Evolutionary conservation across 2,113 vertebrate genomes (phyloP).

Genomic region (Sturnira hondurensis): DNA sequence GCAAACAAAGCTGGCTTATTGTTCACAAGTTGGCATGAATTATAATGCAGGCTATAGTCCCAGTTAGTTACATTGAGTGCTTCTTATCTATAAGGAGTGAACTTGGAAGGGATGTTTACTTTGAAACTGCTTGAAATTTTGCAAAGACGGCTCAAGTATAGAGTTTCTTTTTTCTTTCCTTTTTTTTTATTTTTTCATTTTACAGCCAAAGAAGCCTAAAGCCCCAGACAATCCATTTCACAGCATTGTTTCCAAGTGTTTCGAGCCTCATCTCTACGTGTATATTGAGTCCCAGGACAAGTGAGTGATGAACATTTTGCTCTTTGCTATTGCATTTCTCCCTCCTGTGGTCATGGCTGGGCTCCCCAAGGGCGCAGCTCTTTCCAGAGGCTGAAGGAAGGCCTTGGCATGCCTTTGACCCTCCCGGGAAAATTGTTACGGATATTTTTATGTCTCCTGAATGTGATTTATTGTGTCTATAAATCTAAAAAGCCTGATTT

Average conservation of each 20-base stretch:
- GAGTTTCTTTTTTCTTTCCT: constrained; percentile 18
- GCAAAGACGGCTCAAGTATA: constrained; percentile 32
- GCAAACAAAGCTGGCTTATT: background rate
- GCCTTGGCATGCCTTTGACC: background rate
- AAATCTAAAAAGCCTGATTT: constrained; percentile 3
- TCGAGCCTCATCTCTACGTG: constrained; percentile 98
- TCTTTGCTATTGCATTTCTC: constrained; percentile 16
- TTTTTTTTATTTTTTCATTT: constrained; percentile 56
- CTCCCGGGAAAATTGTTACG: background rate
- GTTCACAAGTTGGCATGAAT: background rate
- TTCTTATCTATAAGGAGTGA: background rate
- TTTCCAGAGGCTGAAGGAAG: background rate
- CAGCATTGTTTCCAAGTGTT: constrained; percentile 98
- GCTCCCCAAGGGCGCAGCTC: background rate
- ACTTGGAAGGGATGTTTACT: constrained; percentile 7
- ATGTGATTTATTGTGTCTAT: constrained; percentile 11
- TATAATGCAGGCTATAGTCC: fast-evolving
- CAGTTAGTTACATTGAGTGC: background rate
- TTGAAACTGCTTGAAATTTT: constrained; percentile 54
- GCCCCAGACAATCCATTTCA: constrained; percentile 97
- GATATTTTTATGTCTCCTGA: constrained; percentile 17
- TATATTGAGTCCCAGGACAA: constrained; percentile 99
- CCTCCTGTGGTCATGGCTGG: background rate
- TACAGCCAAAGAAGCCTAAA: constrained; percentile 95
- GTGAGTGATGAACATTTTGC: constrained; percentile 82